phyloP scores from a whole-genome alignment of 2,113 vertebrate species.

The Caranx ignobilis region DNA sequence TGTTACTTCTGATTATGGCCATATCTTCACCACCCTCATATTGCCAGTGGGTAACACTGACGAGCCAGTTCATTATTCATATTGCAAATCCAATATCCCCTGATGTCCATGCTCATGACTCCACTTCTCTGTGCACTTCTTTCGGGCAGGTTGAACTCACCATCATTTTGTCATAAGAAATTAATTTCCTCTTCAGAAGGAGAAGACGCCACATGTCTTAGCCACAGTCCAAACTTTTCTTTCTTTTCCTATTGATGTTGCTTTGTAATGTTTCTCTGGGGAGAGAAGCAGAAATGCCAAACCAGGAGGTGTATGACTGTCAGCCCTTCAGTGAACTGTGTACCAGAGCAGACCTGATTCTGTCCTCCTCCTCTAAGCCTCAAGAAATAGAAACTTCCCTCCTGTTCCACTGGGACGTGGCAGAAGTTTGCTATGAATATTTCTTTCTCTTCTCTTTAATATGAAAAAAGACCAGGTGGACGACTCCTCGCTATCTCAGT shows the following conservation, averaged over 20 bases:
- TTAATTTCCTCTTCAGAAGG: conserved; percentile 49
- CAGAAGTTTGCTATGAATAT: not conserved
- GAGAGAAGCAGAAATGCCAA: conserved; percentile 1
- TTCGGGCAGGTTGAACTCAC: not conserved
- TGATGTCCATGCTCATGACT: not conserved
- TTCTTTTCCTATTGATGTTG: conserved; percentile 25
- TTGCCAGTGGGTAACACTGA: conserved; percentile 1
- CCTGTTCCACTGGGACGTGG: conserved; percentile 21
- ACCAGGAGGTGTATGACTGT: conserved; percentile 38
- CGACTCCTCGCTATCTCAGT: not conserved
- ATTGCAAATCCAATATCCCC: conserved; percentile 24
- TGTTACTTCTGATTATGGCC: not conserved
- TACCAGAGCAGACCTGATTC: conserved; percentile 50
- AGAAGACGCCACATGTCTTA: not conserved
- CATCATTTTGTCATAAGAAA: conserved; percentile 24
- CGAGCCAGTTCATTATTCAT: conserved; percentile 15
- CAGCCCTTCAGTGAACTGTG: conserved; percentile 56
- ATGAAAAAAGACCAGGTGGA: not conserved
- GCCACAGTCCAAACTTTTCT: not conserved
- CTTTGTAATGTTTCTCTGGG: conserved; percentile 38
- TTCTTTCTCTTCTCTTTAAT: not conserved
- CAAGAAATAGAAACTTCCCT: conserved; percentile 18
- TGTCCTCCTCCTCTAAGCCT: conserved; percentile 35
- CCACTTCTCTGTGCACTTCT: not conserved
- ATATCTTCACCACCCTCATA: not conserved